Base-by-base conservation (phyloP, 2,113 vertebrate species). In the Saccopteryx bilineata region DNA sequence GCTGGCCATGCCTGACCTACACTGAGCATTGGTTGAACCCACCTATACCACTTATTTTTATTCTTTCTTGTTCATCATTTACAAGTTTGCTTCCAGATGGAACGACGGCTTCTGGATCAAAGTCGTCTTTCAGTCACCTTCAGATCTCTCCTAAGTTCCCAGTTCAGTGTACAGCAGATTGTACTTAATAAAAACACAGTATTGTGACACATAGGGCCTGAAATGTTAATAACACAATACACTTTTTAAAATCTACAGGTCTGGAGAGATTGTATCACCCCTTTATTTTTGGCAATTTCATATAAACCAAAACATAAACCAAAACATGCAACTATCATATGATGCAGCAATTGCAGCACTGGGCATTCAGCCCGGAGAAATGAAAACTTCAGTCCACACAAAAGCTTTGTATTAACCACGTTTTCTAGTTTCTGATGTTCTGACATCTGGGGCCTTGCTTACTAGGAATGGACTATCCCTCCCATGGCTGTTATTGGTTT, bases 291-390 rank as follows among this genome's bases (percentile, higher is more conserved):
- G 26, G 23, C 9, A 80, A 23, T 71, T 76, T 93, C 89, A 63
- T 48, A 14, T n/a, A 90, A 92, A 92, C 80, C 28, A 54, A 66
- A 94, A 72, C 46, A 14, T n/a, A 90, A 92, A 92, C 80, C 28
- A 54, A 66, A 94, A 72, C 46, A 61, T 31, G 54, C 23, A 82
- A 71, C 46, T 92, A 66, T 12, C 23, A 9, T 82, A 17, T 61
- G 39, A 87, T 4, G 9, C 50, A 72, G n/a, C 26, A 72, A 39
- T 60, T 90, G 39, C 1, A 82, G 33, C 81, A 21, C 28, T 8
- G 46, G 28, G 18, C 18, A 52, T 74, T 75, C 74, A 65, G 19
- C 23, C 13, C 72, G 74, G 33, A 75, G 21, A 90, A 84, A 90
- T 90, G 61, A 84, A 90, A 90, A 46, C 19, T 90, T 17, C 90